Conservation (phyloP, 1,140 invertebrate genomes). For the Drosophila ogumai region DNA sequence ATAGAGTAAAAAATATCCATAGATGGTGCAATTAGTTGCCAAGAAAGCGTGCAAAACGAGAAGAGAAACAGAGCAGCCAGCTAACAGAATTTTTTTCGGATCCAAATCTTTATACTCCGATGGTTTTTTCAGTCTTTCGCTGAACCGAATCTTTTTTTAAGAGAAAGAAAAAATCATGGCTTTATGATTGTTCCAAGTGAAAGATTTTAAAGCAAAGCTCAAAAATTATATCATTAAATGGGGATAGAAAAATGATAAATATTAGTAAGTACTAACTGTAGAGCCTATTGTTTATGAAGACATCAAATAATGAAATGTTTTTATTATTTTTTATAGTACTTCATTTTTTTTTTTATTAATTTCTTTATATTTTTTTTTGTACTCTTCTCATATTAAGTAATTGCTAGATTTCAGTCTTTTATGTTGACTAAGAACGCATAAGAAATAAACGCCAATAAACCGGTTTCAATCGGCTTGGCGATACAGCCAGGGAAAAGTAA, state of each 20-base stretch:
- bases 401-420: background rate
- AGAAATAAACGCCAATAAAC: conserved; percentile 1
- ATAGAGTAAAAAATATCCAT: conserved; percentile 20
- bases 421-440: conserved; percentile 3
- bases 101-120: conserved; percentile 40
- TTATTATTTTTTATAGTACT: background rate
- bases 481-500: background rate
- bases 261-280: no score
- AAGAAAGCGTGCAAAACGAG: conserved; percentile 72
- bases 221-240: background rate
- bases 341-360: background rate
- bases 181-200: background rate
- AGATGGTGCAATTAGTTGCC: conserved; percentile 70
- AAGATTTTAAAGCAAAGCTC: background rate
- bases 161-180: background rate
- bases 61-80: conserved; percentile 26
- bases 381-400: background rate
- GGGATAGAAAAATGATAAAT: background rate
- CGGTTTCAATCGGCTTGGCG: conserved; percentile 10
- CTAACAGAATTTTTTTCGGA: conserved; percentile 31
- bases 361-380: background rate
- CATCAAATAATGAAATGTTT: background rate
- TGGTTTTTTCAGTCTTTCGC: conserved; percentile 10
- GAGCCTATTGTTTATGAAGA: background rate
- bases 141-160: background rate